Conservation (phyloP, 2,797 vertebrate genomes). For the Selene dorsalis region DNA sequence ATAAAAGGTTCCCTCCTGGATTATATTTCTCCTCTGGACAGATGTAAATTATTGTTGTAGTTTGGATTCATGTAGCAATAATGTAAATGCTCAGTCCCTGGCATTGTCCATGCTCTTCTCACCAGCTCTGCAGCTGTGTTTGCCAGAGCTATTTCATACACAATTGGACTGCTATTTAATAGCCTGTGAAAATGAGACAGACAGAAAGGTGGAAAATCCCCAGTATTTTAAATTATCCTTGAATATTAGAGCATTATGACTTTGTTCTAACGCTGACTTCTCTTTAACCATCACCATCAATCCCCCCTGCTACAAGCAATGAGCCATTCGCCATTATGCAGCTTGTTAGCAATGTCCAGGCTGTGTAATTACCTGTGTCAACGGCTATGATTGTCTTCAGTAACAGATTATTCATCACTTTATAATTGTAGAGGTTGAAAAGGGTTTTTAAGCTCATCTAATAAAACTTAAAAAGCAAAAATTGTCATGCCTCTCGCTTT, state of each 20-base stretch:
- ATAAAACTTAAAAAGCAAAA: constrained; percentile 1
- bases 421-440: constrained; percentile 72
- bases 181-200: constrained; percentile 74
- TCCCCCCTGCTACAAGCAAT: constrained; percentile 78
- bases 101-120: constrained; percentile 29
- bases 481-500: background rate
- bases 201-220: constrained; percentile 63
- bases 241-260: constrained; percentile 76
- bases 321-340: constrained; percentile 82
- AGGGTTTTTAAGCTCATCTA: constrained; percentile 30
- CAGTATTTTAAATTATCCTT: constrained; percentile 79
- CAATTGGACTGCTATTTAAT: constrained; percentile 80
- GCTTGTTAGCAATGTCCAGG: constrained; percentile 83
- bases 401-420: constrained; percentile 75
- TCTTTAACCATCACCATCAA: constrained; percentile 79
- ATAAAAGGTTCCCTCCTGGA: too few relatives aligned
- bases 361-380: constrained; percentile 85
- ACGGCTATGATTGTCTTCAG: constrained; percentile 77
- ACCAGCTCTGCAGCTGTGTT: constrained; percentile 52
- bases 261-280: constrained; percentile 80
- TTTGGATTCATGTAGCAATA: constrained; percentile 30
- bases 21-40: constrained; percentile 1
- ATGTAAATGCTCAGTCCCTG: constrained; percentile 33
- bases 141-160: constrained; percentile 78
- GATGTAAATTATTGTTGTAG: constrained; percentile 2